Conservation (phyloP, 2,888 invertebrate genomes). For the Andrena minutula region DNA sequence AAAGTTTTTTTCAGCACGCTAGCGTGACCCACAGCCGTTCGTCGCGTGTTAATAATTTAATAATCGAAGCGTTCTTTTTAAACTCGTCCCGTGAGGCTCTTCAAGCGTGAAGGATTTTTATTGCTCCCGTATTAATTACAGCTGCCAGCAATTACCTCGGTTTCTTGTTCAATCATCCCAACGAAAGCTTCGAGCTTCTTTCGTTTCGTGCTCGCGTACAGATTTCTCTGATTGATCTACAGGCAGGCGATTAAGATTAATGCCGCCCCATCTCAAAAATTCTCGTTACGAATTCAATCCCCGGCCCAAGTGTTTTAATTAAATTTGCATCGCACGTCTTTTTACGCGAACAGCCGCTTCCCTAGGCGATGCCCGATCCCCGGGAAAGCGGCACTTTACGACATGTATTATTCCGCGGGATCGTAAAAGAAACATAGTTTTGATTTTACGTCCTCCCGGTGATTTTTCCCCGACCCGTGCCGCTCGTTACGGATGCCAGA, state of each 20-base stretch:
- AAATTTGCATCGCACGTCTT: constrained; percentile 32
- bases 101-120: neutral
- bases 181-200: neutral
- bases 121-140: constrained; percentile 12
- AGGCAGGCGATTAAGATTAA: constrained; percentile 6
- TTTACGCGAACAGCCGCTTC: constrained; percentile 2
- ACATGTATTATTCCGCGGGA: constrained; percentile 53
- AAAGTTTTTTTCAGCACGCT: constrained; percentile 63
- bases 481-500: constrained; percentile 58
- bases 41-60: constrained; percentile 59
- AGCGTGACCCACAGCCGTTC: constrained; percentile 50
- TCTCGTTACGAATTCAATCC: neutral
- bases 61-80: constrained; percentile 21
- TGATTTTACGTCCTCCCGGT: constrained; percentile 50
- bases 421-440: constrained; percentile 61
- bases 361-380: neutral
- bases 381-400: constrained; percentile 33
- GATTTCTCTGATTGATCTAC: constrained; percentile 16
- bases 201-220: neutral
- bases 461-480: constrained; percentile 47
- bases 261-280: neutral
- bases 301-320: constrained; percentile 1
- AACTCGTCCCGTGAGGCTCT: neutral
- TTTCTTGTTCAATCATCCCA: constrained; percentile 4
- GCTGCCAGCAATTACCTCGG: neutral